phyloP scores from a whole-genome alignment of 2,797 vertebrate genomes.

The Sebastes elongatus region DNA sequence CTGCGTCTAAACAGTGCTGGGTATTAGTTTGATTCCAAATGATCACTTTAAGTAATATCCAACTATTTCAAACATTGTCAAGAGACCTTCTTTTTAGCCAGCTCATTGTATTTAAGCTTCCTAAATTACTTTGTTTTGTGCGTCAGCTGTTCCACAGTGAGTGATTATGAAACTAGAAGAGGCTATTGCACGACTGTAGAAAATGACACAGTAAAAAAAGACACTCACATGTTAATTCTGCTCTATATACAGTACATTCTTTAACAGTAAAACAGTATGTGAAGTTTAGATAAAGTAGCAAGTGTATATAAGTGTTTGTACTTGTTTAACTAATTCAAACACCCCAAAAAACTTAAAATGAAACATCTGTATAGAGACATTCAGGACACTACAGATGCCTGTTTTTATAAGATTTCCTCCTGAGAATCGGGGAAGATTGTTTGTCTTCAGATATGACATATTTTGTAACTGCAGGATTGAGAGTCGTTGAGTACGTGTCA shows the following conservation, averaged over 20 bases:
- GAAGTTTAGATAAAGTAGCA: background rate
- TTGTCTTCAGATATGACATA: background rate
- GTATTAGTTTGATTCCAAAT: background rate
- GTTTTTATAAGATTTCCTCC: background rate
- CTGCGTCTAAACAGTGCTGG: background rate
- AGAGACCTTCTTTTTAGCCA: background rate
- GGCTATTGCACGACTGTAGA: background rate
- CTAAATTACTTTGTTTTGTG: background rate
- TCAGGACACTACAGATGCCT: background rate
- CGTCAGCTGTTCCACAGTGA: background rate
- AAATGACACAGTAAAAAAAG: background rate
- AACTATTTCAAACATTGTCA: constrained; percentile 10
- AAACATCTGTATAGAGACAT: background rate
- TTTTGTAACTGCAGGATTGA: background rate
- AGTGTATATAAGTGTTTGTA: background rate
- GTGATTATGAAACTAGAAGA: background rate
- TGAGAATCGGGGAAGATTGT: background rate
- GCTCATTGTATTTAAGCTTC: background rate
- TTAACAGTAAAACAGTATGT: background rate
- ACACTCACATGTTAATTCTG: background rate
- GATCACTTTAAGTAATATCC: background rate
- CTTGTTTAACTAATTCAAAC: background rate
- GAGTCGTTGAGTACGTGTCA: background rate
- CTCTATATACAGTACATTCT: background rate
- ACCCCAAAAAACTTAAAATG: background rate